Base-by-base conservation (phyloP, 2,113 vertebrate species). In the Cyanocitta stelleri region DNA sequence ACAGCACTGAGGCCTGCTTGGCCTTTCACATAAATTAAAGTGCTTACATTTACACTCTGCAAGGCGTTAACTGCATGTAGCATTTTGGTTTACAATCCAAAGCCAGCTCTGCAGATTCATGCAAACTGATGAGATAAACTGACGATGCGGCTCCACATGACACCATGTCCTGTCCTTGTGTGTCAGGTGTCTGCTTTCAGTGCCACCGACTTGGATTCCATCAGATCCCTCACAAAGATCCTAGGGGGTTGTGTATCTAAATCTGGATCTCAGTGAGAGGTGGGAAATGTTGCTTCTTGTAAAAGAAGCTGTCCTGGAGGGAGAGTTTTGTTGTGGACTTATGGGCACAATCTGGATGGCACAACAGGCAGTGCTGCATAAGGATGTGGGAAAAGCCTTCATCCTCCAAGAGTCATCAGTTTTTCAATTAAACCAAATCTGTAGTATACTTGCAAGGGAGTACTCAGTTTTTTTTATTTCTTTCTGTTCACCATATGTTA, bases 81-180 rank as follows among this genome's bases (percentile, higher is more conserved):
- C 29, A 24, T 87, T 55, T 55, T 35, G 63, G 10, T n/a, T 41
- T 59, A 44, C 13, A 75, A 22, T 37, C 41, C 41, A 89, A 91
- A 85, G 11, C 4, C 39, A 41, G 20, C 43, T 87, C 52, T 80
- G 44, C 23, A 54, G 43, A 64, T 62, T 56, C 43, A 2, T 48
- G 54, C 39, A 68, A 39, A 77, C 43, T 19, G 13, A 74, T 8
- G 24, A 64, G 49, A 24, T 24, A 55, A 66, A 35, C 6, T n/a
- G 48, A 67, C 0, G 0, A 7, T 69, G 32, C 0, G 1, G 43
- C 27, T 84, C 46, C 8, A 10, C 11, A 12, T 1, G 3, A 54
- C 37, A n/a, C 13, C 0, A 0, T 39, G 29, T 11, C 8, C 29
- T 80, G 44, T 67, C 75, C 27, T 48, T 1, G 0, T 30, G 41